phyloP scores from a whole-genome alignment of 2,888 invertebrate genomes.

The Cosmopolites sordidus region DNA sequence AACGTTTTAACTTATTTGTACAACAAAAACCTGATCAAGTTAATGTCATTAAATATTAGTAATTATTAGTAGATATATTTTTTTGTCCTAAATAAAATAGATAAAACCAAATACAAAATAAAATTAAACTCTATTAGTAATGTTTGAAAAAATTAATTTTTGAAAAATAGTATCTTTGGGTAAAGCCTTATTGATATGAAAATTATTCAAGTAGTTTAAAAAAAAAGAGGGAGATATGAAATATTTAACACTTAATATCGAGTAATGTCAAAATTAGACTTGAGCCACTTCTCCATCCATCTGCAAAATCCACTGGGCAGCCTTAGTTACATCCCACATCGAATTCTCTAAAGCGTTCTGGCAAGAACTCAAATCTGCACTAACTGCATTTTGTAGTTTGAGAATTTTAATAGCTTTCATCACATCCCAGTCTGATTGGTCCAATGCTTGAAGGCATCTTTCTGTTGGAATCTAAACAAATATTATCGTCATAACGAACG shows the following conservation, averaged over 20 bases:
- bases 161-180: neutral
- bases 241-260: too few relatives aligned
- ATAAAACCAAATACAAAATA: too few relatives aligned
- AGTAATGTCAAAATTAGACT: constrained; percentile 32
- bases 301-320: constrained; percentile 58
- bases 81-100: neutral
- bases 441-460: constrained; percentile 74
- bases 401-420: constrained; percentile 82
- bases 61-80: neutral
- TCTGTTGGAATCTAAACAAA: constrained; percentile 60
- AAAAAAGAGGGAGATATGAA: too few relatives aligned
- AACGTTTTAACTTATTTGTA: too few relatives aligned
- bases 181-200: neutral
- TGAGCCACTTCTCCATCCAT: constrained; percentile 44
- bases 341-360: constrained; percentile 56
- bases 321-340: constrained; percentile 64
- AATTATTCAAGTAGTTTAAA: neutral
- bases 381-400: constrained; percentile 56
- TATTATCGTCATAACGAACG: neutral
- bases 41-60: neutral
- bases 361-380: constrained; percentile 45
- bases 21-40: too few relatives aligned
- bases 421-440: constrained; percentile 84
- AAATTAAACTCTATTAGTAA: neutral
- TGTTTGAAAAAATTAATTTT: neutral